Evolutionary conservation across 2,888 invertebrate genomes (phyloP), one percentile per base, ranked within the genome.

Genomic region (Drosophila putrida): DNA sequence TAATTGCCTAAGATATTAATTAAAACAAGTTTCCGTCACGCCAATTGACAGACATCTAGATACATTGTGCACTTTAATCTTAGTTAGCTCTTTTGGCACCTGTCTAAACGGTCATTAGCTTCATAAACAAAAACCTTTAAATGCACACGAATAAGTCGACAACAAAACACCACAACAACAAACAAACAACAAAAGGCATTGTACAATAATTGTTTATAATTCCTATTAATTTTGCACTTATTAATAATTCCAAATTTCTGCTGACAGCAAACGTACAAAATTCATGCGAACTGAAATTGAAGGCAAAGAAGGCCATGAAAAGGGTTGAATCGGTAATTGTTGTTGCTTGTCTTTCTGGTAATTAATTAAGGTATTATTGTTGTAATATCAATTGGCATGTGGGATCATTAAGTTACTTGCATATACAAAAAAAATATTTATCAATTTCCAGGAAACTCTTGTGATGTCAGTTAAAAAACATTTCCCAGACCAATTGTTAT

Each of bases 161-260:
- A 58, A 4, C 47, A 20, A 20, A 20, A 20, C 1, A 20, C 20
- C 3, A 20, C 20, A 25, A 6, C 36, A 33, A 46, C 36, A 10
- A 28, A n/a, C n/a, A n/a, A n/a, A n/a, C n/a, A n/a, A 20, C 20
- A 28, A 41, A 38, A 47, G 38, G 20, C 39, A 65, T 57, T 43
- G 61, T 64, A 62, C 60, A 58, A 51, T 65, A 69, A 75, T 71
- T 78, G 65, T 70, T 76, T 58, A 63, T 59, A 75, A 75, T 85
- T 85, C 89, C 69, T 68, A 69, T 78, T 88, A 85, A 90, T 71
- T 85, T 68, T 70, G 74, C 65, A 72, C 66, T 80, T 72, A 74
- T 62, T 71, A 78, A 78, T 83, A 86, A 80, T 71, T 70, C 46
- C 25, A 63, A 57, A 35, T 71, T 70, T 67, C 57, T 82, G 84